phyloP scores from a whole-genome alignment of 2,797 vertebrate genomes.

The Sternotherus odoratus region DNA sequence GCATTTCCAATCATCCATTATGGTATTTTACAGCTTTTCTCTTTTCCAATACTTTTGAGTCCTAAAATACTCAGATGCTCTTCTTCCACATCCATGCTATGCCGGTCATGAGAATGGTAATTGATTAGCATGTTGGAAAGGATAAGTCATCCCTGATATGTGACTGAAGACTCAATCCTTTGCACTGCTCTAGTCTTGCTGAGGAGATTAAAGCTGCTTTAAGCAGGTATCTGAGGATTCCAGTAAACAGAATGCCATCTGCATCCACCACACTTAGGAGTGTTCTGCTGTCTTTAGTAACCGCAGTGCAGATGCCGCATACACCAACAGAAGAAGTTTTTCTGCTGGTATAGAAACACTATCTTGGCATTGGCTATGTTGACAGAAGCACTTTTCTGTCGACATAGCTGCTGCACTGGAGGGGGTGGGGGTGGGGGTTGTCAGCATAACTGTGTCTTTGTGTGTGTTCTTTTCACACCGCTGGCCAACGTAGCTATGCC shows the following conservation, averaged over 20 bases:
- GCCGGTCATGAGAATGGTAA: neutral
- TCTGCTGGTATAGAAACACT: neutral
- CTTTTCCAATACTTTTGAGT: constrained; percentile 2
- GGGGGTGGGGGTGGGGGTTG: too few relatives aligned
- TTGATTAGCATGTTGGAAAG: neutral
- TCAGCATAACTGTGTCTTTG: neutral
- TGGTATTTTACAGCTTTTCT: neutral
- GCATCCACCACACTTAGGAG: neutral
- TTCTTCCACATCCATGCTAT: neutral
- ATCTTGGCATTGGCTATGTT: neutral
- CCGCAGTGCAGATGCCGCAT: neutral
- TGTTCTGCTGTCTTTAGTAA: neutral
- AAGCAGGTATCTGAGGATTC: too few relatives aligned
- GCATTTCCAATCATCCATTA: too few relatives aligned
- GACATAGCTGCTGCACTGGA: neutral
- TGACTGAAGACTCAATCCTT: neutral
- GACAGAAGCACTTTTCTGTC: neutral
- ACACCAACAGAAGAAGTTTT: neutral
- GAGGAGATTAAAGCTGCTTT: neutral
- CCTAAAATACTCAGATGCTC: neutral
- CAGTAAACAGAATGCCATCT: neutral
- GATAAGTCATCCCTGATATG: neutral
- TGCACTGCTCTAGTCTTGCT: neutral
- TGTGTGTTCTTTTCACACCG: neutral
- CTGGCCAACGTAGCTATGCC: neutral